A percentile compares a stretch with the other conserved stretches of the same genome.
Evolutionary conservation across 2,888 invertebrate genomes (phyloP).

Genomic region (Diarsia dahlii): DNA sequence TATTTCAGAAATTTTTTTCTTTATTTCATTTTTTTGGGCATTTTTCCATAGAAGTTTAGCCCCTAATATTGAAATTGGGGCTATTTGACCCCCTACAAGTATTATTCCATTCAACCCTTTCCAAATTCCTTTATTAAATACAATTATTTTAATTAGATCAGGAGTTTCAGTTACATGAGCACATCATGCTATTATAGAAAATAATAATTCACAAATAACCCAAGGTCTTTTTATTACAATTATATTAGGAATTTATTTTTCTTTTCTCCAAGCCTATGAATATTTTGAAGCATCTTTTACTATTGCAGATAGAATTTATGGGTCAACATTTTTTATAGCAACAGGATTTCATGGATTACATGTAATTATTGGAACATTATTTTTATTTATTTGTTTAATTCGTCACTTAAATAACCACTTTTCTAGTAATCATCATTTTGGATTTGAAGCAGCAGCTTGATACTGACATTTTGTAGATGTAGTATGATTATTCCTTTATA

Average conservation of each 20-base stretch:
- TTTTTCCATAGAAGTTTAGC: conserved; percentile 89
- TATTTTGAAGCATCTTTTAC: conserved; percentile 91
- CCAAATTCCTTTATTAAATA: conserved; percentile 93
- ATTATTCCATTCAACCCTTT: conserved; percentile 92
- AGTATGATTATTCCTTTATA: conserved; percentile 83
- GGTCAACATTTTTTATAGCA: conserved; percentile 93
- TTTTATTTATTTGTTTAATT: conserved; percentile 77
- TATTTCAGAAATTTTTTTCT: conserved; percentile 92
- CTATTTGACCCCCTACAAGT: conserved; percentile 92
- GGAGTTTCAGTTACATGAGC: conserved; percentile 92
- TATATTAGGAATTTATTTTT: conserved; percentile 91
- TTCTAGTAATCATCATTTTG: conserved; percentile 60
- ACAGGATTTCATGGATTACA: conserved; percentile 95
- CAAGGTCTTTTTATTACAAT: conserved; percentile 86
- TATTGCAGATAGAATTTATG: conserved; percentile 90
- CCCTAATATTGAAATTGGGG: conserved; percentile 83
- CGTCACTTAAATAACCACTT: conserved; percentile 80
- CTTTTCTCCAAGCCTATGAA: conserved; percentile 92
- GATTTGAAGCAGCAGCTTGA: too few relatives aligned
- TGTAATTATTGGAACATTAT: conserved; percentile 91
- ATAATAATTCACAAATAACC: conserved; percentile 80
- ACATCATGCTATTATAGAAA: conserved; percentile 75
- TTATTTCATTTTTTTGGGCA: conserved; percentile 91
- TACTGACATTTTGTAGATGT: too few relatives aligned
- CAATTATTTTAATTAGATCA: conserved; percentile 93